Evolutionary conservation across 2,888 invertebrate species (phyloP).

Genomic region (Epirrhoe alternata): DNA sequence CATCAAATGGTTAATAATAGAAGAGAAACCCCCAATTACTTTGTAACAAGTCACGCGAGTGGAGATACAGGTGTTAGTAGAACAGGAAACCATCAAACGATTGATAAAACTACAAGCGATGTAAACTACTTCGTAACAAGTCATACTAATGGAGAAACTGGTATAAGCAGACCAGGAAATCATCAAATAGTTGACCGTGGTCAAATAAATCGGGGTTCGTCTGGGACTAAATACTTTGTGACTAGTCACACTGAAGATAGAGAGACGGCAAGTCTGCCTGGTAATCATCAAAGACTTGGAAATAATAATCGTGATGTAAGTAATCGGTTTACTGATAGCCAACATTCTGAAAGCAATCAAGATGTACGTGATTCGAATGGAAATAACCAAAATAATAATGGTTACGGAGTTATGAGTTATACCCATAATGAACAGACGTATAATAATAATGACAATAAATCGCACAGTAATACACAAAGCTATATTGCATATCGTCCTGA

Average conservation of each 20-base stretch:
- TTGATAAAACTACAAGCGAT: slow-evolving; percentile 10
- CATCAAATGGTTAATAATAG: slow-evolving; percentile 19
- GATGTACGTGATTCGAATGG: slow-evolving; percentile 2
- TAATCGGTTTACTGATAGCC: slow-evolving; percentile 16
- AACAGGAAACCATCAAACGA: slow-evolving; percentile 27
- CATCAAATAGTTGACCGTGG: slow-evolving; percentile 11
- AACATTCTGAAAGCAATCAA: slow-evolving; percentile 22
- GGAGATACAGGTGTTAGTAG: slow-evolving; percentile 4
- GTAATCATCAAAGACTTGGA: slow-evolving; percentile 25
- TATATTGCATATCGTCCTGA: slow-evolving; percentile 24
- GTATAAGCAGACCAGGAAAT: slow-evolving; percentile 18
- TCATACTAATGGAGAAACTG: slow-evolving; percentile 10
- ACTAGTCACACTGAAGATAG: slow-evolving; percentile 20
- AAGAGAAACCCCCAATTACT: not conserved
- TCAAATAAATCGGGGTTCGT: too few relatives aligned
- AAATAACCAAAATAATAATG: slow-evolving; percentile 20
- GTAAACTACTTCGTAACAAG: slow-evolving; percentile 26
- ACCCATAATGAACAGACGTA: slow-evolving; percentile 16
- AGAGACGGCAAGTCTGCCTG: slow-evolving; percentile 7
- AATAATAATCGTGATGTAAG: slow-evolving; percentile 8
- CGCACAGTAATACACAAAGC: slow-evolving; percentile 16
- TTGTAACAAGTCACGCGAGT: slow-evolving; percentile 20
- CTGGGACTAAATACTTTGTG: slow-evolving; percentile 14
- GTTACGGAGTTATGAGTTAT: slow-evolving; percentile 1
- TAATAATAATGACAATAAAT: slow-evolving; percentile 20